These are phyloP conservation scores for Syngnathus typhle DNA, from an alignment of 2,113 vertebrate genomes.

Conservation along the genomic window DNA sequence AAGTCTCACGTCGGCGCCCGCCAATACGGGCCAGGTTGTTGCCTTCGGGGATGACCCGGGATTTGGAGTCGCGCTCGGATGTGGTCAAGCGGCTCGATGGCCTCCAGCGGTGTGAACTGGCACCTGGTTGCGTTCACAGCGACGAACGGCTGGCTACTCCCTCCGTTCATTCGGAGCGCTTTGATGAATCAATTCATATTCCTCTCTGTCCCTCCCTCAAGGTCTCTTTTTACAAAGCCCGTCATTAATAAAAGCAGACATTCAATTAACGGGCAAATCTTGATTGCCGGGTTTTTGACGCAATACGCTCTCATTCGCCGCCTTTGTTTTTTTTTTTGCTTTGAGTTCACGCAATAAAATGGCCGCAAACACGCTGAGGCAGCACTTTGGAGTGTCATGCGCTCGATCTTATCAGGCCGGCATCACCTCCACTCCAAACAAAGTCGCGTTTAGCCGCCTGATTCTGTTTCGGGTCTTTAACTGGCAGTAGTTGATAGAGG, in stretches of 20 bases:
- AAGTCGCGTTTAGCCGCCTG: constrained; percentile 42
- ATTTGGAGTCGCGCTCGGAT: constrained; percentile 12
- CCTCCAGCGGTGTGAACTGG: background rate
- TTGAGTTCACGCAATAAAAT: background rate
- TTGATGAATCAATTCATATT: constrained; percentile 79
- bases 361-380: constrained; percentile 47
- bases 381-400: constrained; percentile 46
- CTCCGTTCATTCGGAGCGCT: constrained; percentile 43
- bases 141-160: constrained; percentile 20
- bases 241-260: constrained; percentile 96
- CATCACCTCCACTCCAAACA: constrained; percentile 50
- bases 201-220: constrained; percentile 72
- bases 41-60: constrained; percentile 4
- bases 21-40: constrained; percentile 35
- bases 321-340: background rate
- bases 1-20: constrained; percentile 42
- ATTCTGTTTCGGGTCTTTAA: constrained; percentile 47
- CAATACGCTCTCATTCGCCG: constrained; percentile 64
- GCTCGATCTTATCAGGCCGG: constrained; percentile 53
- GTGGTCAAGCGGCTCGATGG: constrained; percentile 23
- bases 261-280: constrained; percentile 85
- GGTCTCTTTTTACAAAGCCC: constrained; percentile 78
- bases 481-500: constrained; percentile 47
- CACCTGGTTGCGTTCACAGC: constrained; percentile 11
- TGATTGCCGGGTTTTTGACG: constrained; percentile 76